Evolutionary conservation across 2,888 invertebrate genomes (phyloP), one percentile per base, ranked within the genome.

Genomic region (Monopis laevigella): DNA sequence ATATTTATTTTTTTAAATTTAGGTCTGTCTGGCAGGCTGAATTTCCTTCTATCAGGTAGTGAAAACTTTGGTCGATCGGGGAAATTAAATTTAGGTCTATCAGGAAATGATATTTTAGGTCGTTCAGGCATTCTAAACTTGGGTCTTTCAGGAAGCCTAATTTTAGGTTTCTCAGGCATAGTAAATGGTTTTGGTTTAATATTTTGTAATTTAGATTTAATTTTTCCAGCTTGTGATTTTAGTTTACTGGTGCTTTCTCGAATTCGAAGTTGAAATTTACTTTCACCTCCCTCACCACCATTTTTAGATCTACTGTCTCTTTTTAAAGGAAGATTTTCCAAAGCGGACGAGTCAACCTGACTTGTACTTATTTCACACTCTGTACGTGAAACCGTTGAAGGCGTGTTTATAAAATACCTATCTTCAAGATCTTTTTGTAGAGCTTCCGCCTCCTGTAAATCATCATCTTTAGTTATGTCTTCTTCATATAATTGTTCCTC

Each of bases 171-270:
- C 17, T 84, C 84, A 34, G 85, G 71, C 61, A 73, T 66, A n/a
- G 59, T 55, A 45, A 84, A 80, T 26, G 70, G 73, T 32, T 84
- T 82, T 49, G 84, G 78, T 57, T 87, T 85, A 4, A 87, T 84
- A 46, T 73, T 84, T 54, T 86, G 84, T 43, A 90, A 58, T 58
- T 88, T 88, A 1, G 84, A 84, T 60, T 86, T 87, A 18, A 93
- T 62, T 65, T 88, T 89, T 18, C 86, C 88, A 11, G 91, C 90
- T 60, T 90, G 89, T 27, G 74, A 82, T 51, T 85, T 86, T 36
- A 91, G 53, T 49, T 87, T 87, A 24, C 86, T 88, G 2, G 91
- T 90, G 48, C 90, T 88, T 47, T 81, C 85, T 48, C 83, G 86
- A 18, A 91, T 63, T 11, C 86, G 85, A 49, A 88, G 86, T 51